Evolutionary conservation across 2,113 vertebrate genomes (phyloP), one percentile per base, ranked within the genome.

Genomic region (Talpa occidentalis): DNA sequence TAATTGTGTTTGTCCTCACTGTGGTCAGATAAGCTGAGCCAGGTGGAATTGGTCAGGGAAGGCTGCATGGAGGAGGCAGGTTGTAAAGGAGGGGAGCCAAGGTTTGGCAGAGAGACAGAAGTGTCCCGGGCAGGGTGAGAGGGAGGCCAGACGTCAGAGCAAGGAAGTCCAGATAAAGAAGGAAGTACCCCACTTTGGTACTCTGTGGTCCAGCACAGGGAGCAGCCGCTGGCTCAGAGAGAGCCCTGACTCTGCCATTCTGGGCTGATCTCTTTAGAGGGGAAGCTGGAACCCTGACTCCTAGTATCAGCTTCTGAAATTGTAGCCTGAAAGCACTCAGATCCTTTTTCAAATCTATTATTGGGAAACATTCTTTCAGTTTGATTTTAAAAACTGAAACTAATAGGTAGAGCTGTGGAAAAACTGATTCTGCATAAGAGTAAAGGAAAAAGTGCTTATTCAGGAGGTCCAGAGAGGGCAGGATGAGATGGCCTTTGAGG

Each of bases 311-410:
- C 26, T 69, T n/a, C 78, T 76, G 70, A 30, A 52, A 5, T 42
- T 5, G 5, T 40, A 0, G 40, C n/a, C 19, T 2, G 24, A 26
- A 28, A 62, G 47, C 11, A 52, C n/a, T 72, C 21, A 32, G 0
- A 10, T 44, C 72, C 77, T 66, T 87, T 17, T 28, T 56, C 47
- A n/a, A 16, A 17, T 62, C 42, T 77, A 0, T 49, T 40, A 47
- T 2, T 86, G 54, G 32, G 30, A 49, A 42, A 40, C 14, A 22
- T 40, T 79, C 74, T 69, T 60, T 15, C 52, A 22, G 11, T 73
- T 52, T 52, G 24, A 47, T 37, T 42, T 72, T 14, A 47, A 77
- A 72, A 64, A 47, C 19, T 42, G 26, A 32, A 69, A 44, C 60
- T 24, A 72, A 14, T 10, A 32, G 7, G 1, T 10, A 40, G 49